phyloP scores from a whole-genome alignment of 2,888 invertebrate species.

The Rhingia campestris region DNA sequence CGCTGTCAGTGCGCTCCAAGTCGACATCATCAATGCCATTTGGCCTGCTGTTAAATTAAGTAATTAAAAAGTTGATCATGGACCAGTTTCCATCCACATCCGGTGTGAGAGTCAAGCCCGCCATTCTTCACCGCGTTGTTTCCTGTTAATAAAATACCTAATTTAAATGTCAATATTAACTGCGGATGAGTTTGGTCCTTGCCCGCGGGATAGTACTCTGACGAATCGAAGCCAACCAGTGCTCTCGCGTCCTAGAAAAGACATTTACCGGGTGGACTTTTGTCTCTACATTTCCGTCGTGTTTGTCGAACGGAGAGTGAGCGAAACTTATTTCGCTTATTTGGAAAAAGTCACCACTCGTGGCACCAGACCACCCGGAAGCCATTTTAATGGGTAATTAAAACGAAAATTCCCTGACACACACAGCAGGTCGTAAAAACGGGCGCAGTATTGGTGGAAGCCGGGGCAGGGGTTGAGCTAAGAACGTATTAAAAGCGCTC shows the following conservation, averaged over 20 bases:
- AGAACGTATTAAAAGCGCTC: slow-evolving; percentile 62
- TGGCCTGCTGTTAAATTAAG: slow-evolving; percentile 68
- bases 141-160: slow-evolving; percentile 75
- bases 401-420: slow-evolving; percentile 64
- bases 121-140: slow-evolving; percentile 16
- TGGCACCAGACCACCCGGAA: slow-evolving; percentile 58
- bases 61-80: slow-evolving; percentile 73
- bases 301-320: slow-evolving; percentile 27
- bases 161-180: slow-evolving; percentile 80
- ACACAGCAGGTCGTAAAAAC: slow-evolving; percentile 56
- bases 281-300: slow-evolving; percentile 67
- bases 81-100: slow-evolving; percentile 27
- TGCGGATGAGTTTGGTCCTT: slow-evolving; percentile 58
- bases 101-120: slow-evolving; percentile 22
- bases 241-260: slow-evolving; percentile 24
- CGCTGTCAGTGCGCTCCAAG: slow-evolving; percentile 24
- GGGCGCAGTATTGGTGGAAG: slow-evolving; percentile 1
- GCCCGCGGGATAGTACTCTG: slow-evolving; percentile 10
- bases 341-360: slow-evolving; percentile 54
- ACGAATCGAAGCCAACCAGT: slow-evolving; percentile 33
- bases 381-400: slow-evolving; percentile 72
- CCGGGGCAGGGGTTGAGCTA: slow-evolving; percentile 10
- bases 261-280: slow-evolving; percentile 62
- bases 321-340: slow-evolving; percentile 59
- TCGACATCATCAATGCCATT: slow-evolving; percentile 64